A percentile compares a stretch with the other conserved stretches of the same genome.
Conservation (phyloP, 2,888 invertebrate species). For the Hofmannophila pseudospretella region DNA sequence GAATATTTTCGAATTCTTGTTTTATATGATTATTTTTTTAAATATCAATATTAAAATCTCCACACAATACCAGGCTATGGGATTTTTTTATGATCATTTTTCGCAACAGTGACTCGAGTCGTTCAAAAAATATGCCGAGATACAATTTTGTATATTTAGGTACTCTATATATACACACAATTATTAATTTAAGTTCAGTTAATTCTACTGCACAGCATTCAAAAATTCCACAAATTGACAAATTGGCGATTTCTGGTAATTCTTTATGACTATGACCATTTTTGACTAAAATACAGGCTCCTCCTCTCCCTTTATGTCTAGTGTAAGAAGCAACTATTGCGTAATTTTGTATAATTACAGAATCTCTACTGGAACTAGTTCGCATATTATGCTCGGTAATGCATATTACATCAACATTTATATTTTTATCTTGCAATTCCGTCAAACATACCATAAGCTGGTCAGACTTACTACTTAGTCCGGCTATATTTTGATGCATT, state of each 20-base stretch:
- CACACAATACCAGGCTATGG: constrained; percentile 2
- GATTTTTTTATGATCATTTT: not conserved
- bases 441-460: constrained; percentile 4
- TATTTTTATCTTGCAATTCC: constrained; percentile 6
- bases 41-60: constrained; percentile 11
- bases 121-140: constrained; percentile 3
- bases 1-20: constrained; percentile 2
- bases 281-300: constrained; percentile 5
- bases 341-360: constrained; percentile 6
- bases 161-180: constrained; percentile 10
- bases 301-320: constrained; percentile 3
- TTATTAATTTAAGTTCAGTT: constrained; percentile 4
- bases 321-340: constrained; percentile 1
- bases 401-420: constrained; percentile 9
- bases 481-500: constrained; percentile 12
- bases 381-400: constrained; percentile 11
- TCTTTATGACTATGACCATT: constrained; percentile 1
- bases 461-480: constrained; percentile 12
- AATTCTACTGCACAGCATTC: constrained; percentile 7
- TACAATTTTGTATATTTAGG: not conserved
- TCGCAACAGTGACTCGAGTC: not conserved
- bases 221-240: constrained; percentile 2
- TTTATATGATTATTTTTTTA: not conserved
- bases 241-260: not conserved
- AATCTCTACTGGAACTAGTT: not conserved